Percentiles rank a stretch among this genome's conserved stretches.
These are phyloP conservation scores for Diarsia dahlii DNA, from an alignment of 2,888 invertebrate genomes.

Conservation along the genomic window DNA sequence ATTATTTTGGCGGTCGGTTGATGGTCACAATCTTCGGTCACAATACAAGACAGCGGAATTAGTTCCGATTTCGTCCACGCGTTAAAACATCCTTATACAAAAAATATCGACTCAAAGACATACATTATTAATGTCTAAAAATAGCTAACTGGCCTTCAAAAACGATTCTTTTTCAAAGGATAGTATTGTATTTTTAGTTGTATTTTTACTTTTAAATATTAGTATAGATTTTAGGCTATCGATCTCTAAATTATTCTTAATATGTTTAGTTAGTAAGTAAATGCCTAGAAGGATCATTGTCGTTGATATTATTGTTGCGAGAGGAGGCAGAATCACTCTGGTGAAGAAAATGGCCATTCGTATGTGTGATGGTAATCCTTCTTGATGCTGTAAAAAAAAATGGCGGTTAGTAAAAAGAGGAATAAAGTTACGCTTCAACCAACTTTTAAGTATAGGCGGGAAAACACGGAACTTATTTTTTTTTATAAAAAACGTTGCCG, in stretches of 20 bases:
- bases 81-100: neutral
- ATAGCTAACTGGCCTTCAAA: constrained; percentile 72
- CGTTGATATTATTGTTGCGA: constrained; percentile 79
- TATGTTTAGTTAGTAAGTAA: constrained; percentile 78
- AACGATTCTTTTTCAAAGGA: constrained; percentile 81
- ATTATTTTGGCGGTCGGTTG: neutral
- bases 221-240: constrained; percentile 76
- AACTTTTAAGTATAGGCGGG: neutral
- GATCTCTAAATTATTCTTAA: constrained; percentile 73
- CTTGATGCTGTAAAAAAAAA: constrained; percentile 89
- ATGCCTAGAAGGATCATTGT: constrained; percentile 75
- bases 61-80: neutral
- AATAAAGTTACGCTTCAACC: neutral
- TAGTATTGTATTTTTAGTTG: constrained; percentile 80
- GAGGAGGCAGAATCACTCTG: constrained; percentile 87
- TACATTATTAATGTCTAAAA: constrained; percentile 13
- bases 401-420: neutral
- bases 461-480: neutral
- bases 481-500: too few species aligned
- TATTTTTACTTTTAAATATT: constrained; percentile 79
- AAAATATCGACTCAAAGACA: constrained; percentile 40
- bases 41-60: neutral
- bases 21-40: neutral
- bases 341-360: constrained; percentile 86
- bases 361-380: constrained; percentile 89